Conservation (phyloP, 1,140 invertebrate species). For the Colletes latitarsis region DNA sequence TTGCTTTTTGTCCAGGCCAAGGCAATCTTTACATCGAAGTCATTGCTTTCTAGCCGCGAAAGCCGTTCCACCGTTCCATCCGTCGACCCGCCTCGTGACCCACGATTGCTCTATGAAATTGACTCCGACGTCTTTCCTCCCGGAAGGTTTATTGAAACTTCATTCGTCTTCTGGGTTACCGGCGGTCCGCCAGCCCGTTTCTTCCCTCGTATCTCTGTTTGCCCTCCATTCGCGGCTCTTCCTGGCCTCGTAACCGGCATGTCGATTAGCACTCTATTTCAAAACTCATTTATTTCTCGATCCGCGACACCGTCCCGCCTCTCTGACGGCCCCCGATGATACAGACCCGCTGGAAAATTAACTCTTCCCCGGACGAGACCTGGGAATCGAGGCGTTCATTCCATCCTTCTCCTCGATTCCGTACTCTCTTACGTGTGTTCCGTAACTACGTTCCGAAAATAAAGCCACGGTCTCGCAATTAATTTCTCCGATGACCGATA, state of each 20-base stretch:
- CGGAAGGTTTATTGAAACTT: constrained; percentile 60
- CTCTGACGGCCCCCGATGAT: constrained; percentile 20
- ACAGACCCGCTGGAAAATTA: constrained; percentile 28
- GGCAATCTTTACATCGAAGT: constrained; percentile 59
- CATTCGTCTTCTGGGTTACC: constrained; percentile 39
- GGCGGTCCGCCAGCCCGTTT: neutral
- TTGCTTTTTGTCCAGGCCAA: constrained; percentile 44
- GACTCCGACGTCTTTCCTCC: constrained; percentile 59
- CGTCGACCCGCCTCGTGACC: constrained; percentile 51
- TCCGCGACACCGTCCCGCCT: constrained; percentile 16
- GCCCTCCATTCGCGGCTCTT: neutral
- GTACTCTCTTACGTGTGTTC: constrained; percentile 22
- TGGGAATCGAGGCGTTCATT: constrained; percentile 28
- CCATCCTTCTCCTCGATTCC: constrained; percentile 16
- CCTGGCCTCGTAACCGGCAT: constrained; percentile 16
- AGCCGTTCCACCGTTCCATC: constrained; percentile 2
- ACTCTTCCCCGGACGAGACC: constrained; percentile 32
- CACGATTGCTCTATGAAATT: constrained; percentile 59
- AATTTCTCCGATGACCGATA: constrained; percentile 17
- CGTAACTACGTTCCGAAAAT: constrained; percentile 23
- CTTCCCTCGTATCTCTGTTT: constrained; percentile 34
- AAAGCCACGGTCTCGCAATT: constrained; percentile 30
- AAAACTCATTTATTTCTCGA: constrained; percentile 55
- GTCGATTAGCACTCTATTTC: constrained; percentile 54
- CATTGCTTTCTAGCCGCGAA: constrained; percentile 19